A percentile compares a stretch with the other conserved stretches of the same genome.
phyloP scores from a whole-genome alignment of 2,113 vertebrate species.

The Chaenogobius annularis region DNA sequence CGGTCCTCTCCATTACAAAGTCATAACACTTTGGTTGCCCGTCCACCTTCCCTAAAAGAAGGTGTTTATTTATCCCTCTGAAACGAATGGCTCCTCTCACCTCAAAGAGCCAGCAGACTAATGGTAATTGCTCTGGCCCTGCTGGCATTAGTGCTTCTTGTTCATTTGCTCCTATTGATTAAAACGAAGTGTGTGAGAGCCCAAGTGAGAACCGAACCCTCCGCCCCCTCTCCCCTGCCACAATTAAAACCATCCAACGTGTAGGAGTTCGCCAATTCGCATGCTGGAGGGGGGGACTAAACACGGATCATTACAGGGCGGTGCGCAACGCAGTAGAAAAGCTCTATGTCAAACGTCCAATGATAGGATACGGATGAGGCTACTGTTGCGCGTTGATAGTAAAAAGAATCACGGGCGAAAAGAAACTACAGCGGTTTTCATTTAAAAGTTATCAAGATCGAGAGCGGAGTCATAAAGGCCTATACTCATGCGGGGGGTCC shows the following conservation, averaged over 20 bases:
- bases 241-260: slow-evolving; percentile 65
- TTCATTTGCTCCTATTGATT: slow-evolving; percentile 72
- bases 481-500: neutral
- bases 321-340: slow-evolving; percentile 25
- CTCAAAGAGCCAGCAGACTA: slow-evolving; percentile 57
- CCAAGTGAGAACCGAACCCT: slow-evolving; percentile 53
- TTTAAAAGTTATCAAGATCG: slow-evolving; percentile 2
- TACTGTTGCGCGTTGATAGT: slow-evolving; percentile 15
- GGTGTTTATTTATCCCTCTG: slow-evolving; percentile 53
- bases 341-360: slow-evolving; percentile 39
- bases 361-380: slow-evolving; percentile 26
- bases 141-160: slow-evolving; percentile 65
- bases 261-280: slow-evolving; percentile 55
- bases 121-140: slow-evolving; percentile 65
- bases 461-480: neutral
- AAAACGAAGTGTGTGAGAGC: slow-evolving; percentile 67
- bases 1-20: slow-evolving; percentile 26
- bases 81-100: slow-evolving; percentile 51
- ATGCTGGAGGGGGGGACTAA: slow-evolving; percentile 67
- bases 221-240: slow-evolving; percentile 57
- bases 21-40: neutral
- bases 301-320: slow-evolving; percentile 60
- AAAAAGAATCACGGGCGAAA: neutral
- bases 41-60: slow-evolving; percentile 20
- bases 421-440: neutral